Percentiles rank a stretch among this genome's conserved stretches.
Evolutionary conservation across 2,888 invertebrate species (phyloP).

Genomic region (Microctonus brassicae): DNA sequence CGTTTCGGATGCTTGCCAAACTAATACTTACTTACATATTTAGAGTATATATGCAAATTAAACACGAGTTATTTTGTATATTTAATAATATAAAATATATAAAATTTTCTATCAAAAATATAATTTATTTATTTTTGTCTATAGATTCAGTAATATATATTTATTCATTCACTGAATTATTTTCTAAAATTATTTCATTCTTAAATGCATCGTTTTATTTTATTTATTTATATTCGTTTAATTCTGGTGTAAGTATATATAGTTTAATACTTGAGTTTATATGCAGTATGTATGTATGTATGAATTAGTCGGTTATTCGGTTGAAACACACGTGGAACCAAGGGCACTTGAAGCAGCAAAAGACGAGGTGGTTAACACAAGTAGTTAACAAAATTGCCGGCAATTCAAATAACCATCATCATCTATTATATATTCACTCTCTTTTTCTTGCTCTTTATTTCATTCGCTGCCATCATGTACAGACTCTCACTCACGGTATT

Average conservation of each 20-base stretch:
- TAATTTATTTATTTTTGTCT: slow-evolving; percentile 11
- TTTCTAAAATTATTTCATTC: too few relatives aligned
- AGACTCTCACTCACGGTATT: neutral
- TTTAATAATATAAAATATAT: neutral
- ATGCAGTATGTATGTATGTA: slow-evolving; percentile 48
- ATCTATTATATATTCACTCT: neutral
- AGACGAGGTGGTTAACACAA: slow-evolving; percentile 29
- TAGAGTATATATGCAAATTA: neutral
- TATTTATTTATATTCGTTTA: too few relatives aligned
- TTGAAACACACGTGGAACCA: slow-evolving; percentile 42
- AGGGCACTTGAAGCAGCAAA: slow-evolving; percentile 7
- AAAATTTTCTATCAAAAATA: neutral
- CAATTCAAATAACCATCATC: slow-evolving; percentile 8
- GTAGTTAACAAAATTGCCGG: neutral
- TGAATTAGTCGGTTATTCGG: slow-evolving; percentile 60
- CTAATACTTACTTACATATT: neutral
- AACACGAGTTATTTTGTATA: neutral
- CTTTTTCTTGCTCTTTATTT: neutral
- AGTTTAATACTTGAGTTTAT: slow-evolving; percentile 49
- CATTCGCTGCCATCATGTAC: neutral
- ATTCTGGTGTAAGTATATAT: slow-evolving; percentile 5
- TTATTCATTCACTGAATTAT: too few relatives aligned
- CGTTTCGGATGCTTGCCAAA: slow-evolving; percentile 42
- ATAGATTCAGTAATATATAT: too few relatives aligned
- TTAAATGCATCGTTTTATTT: too few relatives aligned